These are phyloP conservation scores for Dione juno DNA, from an alignment of 2,888 invertebrate genomes.

Conservation along the genomic window DNA sequence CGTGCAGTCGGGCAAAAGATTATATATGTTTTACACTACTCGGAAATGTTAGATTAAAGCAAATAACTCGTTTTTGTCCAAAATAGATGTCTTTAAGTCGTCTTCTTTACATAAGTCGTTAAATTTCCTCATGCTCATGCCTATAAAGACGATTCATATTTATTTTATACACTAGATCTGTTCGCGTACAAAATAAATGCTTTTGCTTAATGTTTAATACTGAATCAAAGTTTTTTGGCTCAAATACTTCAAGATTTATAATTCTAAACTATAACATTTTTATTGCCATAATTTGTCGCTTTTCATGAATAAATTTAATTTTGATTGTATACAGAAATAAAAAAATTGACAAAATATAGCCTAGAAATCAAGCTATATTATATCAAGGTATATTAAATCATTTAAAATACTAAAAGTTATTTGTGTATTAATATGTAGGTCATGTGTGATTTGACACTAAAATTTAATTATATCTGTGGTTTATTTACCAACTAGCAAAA, in stretches of 20 bases:
- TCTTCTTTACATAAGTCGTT: background rate
- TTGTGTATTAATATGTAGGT: background rate
- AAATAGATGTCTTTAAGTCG: slow-evolving; percentile 6
- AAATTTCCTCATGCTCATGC: slow-evolving; percentile 23
- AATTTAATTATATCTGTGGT: background rate
- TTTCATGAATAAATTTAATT: background rate
- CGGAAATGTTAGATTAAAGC: background rate
- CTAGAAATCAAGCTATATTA: no score
- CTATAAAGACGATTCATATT: slow-evolving; percentile 38
- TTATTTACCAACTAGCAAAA: slow-evolving; percentile 35
- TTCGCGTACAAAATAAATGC: slow-evolving; percentile 26
- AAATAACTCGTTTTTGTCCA: background rate
- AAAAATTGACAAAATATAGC: no score
- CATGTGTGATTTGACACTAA: background rate
- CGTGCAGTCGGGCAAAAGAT: no score
- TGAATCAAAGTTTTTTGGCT: background rate
- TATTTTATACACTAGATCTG: slow-evolving; percentile 37
- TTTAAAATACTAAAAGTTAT: no score
- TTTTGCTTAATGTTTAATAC: background rate
- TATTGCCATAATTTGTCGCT: background rate
- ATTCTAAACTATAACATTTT: background rate
- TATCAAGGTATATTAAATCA: no score
- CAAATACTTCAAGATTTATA: background rate
- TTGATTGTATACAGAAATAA: no score
- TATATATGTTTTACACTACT: background rate